phyloP scores from a whole-genome alignment of 2,888 invertebrate species.

The Malthinus flaveolus region DNA sequence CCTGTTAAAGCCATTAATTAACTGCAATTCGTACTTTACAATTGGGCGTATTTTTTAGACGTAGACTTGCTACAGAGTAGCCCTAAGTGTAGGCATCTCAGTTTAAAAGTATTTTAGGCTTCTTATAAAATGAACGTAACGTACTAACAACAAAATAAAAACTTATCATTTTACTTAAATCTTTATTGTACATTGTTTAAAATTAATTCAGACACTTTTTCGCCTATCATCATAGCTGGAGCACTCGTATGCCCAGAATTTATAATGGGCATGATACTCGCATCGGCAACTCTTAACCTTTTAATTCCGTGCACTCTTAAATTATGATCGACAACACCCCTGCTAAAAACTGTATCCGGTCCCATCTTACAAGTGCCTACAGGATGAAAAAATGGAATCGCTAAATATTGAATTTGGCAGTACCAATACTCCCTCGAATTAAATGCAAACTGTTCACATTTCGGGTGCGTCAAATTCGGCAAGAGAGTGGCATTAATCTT shows the following conservation, averaged over 20 bases:
- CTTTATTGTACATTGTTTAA: too few relatives aligned
- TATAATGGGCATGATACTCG: constrained; percentile 59
- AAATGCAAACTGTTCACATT: constrained; percentile 56
- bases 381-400: constrained; percentile 56
- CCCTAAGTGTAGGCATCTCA: too few relatives aligned
- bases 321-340: constrained; percentile 59
- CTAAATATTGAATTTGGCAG: constrained; percentile 54
- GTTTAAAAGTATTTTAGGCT: too few relatives aligned
- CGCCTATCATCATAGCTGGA: constrained; percentile 59
- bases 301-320: constrained; percentile 57
- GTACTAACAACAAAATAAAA: too few relatives aligned
- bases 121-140: too few relatives aligned
- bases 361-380: constrained; percentile 62
- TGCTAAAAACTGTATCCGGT: constrained; percentile 49
- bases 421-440: constrained; percentile 55
- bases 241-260: constrained; percentile 58
- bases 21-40: too few relatives aligned
- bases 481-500: constrained; percentile 60
- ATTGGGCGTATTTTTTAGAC: too few relatives aligned
- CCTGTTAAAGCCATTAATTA: too few relatives aligned
- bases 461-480: constrained; percentile 56
- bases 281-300: constrained; percentile 58
- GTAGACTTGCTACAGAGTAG: too few relatives aligned
- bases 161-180: too few relatives aligned
- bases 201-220: constrained; percentile 45